Evolutionary conservation across 2,113 vertebrate species (phyloP).

Genomic region (Rhinolophus ferrumequinum): DNA sequence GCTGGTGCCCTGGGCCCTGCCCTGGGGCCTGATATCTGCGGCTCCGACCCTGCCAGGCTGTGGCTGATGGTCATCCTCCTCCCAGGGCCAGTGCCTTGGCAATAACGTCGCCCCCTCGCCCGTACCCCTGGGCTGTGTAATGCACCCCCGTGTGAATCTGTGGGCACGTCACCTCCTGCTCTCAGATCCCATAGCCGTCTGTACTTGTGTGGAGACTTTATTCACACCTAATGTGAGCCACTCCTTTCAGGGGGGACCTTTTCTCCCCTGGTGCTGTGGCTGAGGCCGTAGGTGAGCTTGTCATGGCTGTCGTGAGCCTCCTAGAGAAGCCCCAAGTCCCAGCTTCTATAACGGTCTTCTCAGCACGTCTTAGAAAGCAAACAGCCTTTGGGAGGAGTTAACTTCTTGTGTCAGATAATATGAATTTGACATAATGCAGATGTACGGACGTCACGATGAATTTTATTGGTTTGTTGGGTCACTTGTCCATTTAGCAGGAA

Average conservation of each 20-base stretch:
- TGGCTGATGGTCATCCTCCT: rapidly evolving
- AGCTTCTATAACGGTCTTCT: rapidly evolving
- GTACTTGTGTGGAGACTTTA: not conserved
- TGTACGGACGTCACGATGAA: too few relatives aligned
- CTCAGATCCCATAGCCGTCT: too few relatives aligned
- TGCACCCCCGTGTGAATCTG: rapidly evolving
- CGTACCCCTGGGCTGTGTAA: rapidly evolving
- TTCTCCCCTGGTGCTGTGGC: rapidly evolving
- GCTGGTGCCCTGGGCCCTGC: rapidly evolving
- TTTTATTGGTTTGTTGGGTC: not conserved
- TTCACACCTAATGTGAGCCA: rapidly evolving
- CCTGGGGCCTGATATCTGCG: not conserved
- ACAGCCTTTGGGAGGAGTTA: rapidly evolving
- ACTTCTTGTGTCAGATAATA: too few relatives aligned
- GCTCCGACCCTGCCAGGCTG: rapidly evolving
- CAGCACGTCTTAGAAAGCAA: not conserved
- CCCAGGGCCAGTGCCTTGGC: too few relatives aligned
- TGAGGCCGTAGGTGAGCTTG: rapidly evolving
- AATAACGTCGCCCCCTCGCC: not conserved
- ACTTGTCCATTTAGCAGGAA: rapidly evolving
- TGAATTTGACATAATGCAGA: too few relatives aligned
- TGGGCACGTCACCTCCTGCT: rapidly evolving
- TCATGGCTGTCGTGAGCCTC: rapidly evolving
- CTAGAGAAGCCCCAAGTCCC: not conserved
- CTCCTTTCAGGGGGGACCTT: not conserved